Evolutionary conservation across 2,888 invertebrate genomes (phyloP).

Genomic region (Dinocampus coccinellae): DNA sequence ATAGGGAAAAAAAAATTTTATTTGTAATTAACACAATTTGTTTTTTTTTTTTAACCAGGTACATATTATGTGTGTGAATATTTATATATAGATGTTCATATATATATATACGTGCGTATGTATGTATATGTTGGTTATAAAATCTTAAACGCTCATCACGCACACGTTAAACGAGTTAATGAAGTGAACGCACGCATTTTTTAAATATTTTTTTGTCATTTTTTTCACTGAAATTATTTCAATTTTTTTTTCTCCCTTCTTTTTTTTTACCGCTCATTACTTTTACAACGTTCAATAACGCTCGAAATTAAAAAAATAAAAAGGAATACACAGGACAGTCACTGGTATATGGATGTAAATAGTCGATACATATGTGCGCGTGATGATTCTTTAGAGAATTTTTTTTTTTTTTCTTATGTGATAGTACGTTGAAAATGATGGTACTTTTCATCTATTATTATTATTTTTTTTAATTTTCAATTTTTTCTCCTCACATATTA

Average conservation of each 20-base stretch:
- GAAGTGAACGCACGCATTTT: conserved; percentile 6
- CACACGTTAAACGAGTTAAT: conserved; percentile 1
- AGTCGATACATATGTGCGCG: conserved; percentile 29
- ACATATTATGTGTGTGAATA: too few relatives aligned
- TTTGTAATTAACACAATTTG: too few relatives aligned
- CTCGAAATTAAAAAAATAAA: conserved; percentile 1
- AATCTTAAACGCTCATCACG: background rate
- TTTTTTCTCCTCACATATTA: background rate
- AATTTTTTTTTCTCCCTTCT: background rate
- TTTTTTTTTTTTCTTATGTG: conserved; percentile 23
- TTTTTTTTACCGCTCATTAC: background rate
- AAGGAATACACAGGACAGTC: background rate
- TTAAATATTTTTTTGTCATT: background rate
- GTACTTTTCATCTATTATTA: conserved; percentile 25
- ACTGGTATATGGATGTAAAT: conserved; percentile 20
- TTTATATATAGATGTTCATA: background rate
- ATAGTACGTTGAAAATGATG: conserved; percentile 25
- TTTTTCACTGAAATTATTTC: conserved; percentile 2
- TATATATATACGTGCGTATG: background rate
- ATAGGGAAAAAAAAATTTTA: too few relatives aligned
- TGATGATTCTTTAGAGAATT: conserved; percentile 16
- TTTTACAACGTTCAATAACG: background rate
- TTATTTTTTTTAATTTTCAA: conserved; percentile 35
- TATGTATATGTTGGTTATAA: background rate
- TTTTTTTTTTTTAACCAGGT: too few relatives aligned